A percentile compares a stretch with the other conserved stretches of the same genome.
These are phyloP conservation scores for Scalopus aquaticus DNA, from an alignment of 2,113 vertebrate species.

Conservation along the genomic window DNA sequence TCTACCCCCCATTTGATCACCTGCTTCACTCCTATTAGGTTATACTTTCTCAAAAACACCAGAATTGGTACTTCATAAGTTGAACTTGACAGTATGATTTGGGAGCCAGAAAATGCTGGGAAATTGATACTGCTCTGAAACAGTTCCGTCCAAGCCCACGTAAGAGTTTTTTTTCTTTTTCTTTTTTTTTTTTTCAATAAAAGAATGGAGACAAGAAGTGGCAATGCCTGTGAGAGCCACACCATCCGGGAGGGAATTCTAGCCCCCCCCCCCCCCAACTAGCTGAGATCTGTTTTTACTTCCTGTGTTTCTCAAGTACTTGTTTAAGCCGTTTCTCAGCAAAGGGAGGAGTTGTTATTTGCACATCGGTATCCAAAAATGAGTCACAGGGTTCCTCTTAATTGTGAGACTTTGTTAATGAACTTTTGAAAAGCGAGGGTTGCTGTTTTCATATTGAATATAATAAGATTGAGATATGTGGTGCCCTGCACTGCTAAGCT, in stretches of 20 bases:
- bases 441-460: neutral
- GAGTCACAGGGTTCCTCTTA: constrained; percentile 63
- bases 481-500: neutral
- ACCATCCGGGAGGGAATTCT: accelerated
- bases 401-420: constrained; percentile 19
- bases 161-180: neutral
- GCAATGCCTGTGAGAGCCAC: neutral
- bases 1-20: neutral
- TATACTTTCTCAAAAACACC: neutral
- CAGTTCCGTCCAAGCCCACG: neutral
- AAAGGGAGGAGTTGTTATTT: constrained; percentile 78
- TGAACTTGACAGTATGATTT: neutral
- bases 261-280: too few species aligned
- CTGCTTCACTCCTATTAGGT: constrained; percentile 21
- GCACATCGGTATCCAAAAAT: constrained; percentile 66
- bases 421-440: constrained; percentile 49
- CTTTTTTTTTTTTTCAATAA: neutral
- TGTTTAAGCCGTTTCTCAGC: constrained; percentile 67
- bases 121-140: neutral
- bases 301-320: constrained; percentile 57
- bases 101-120: constrained; percentile 2
- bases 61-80: neutral
- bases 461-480: neutral
- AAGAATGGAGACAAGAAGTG: neutral
- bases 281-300: neutral